phyloP scores from a whole-genome alignment of 1,140 invertebrate species.

The Pectinophora gossypiella region DNA sequence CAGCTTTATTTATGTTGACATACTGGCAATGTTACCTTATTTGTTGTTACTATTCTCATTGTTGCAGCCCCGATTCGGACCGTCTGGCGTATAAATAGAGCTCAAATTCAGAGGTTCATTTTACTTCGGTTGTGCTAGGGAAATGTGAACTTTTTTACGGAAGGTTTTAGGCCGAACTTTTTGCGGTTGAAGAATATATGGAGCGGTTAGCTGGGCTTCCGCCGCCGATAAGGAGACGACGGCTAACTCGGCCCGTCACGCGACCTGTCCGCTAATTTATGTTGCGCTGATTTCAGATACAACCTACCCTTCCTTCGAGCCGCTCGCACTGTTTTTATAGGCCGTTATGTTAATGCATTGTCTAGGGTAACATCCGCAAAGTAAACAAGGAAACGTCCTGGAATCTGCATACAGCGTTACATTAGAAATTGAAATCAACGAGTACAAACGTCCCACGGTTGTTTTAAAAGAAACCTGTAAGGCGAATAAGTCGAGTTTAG shows the following conservation, averaged over 20 bases:
- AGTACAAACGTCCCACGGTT: not conserved
- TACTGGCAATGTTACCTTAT: slow-evolving; percentile 67
- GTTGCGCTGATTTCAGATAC: slow-evolving; percentile 67
- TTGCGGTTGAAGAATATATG: slow-evolving; percentile 16
- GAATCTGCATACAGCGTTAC: slow-evolving; percentile 34
- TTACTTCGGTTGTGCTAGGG: slow-evolving; percentile 16
- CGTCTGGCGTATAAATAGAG: slow-evolving; percentile 41
- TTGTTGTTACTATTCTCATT: slow-evolving; percentile 34
- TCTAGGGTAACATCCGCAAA: slow-evolving; percentile 37
- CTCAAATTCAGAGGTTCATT: slow-evolving; percentile 25
- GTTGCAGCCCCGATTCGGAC: slow-evolving; percentile 28
- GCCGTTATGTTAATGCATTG: slow-evolving; percentile 51
- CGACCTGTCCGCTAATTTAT: slow-evolving; percentile 68
- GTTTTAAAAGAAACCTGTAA: not conserved
- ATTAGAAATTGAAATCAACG: slow-evolving; percentile 23
- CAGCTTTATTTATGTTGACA: slow-evolving; percentile 71
- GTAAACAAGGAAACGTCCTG: slow-evolving; percentile 15
- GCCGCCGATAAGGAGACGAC: slow-evolving; percentile 66
- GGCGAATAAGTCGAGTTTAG: slow-evolving; percentile 6
- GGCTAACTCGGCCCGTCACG: slow-evolving; percentile 64
- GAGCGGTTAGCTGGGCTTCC: slow-evolving; percentile 52
- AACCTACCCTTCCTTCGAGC: slow-evolving; percentile 36
- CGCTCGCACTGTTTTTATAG: slow-evolving; percentile 45
- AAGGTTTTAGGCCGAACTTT: slow-evolving; percentile 39
- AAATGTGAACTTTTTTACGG: slow-evolving; percentile 41